Conservation (phyloP, 92 coral and sea anemone species). For the Muricea muricata region DNA sequence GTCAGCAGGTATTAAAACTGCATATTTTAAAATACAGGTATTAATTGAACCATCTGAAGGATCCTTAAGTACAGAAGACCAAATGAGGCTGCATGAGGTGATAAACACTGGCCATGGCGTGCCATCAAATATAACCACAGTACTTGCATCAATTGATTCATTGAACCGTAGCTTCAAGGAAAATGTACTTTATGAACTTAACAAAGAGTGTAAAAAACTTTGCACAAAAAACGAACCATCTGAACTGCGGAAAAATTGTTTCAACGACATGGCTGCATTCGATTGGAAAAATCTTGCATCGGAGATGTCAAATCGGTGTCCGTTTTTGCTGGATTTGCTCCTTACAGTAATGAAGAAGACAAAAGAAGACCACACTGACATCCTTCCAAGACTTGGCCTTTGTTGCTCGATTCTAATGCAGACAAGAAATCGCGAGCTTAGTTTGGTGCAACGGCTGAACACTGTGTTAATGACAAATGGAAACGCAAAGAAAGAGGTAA, state of each 20-base stretch:
- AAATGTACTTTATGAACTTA: constrained; percentile 15
- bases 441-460: constrained; percentile 52
- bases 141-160: neutral
- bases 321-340: constrained; percentile 30
- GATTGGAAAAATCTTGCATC: constrained; percentile 18
- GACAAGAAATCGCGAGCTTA: constrained; percentile 43
- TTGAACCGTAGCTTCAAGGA: neutral
- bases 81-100: neutral
- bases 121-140: neutral
- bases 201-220: constrained; percentile 27
- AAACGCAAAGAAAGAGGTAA: constrained; percentile 62
- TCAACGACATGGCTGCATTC: constrained; percentile 27
- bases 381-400: constrained; percentile 24
- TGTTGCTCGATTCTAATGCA: constrained; percentile 17
- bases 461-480: constrained; percentile 58
- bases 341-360: constrained; percentile 20
- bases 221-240: constrained; percentile 20
- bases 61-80: neutral
- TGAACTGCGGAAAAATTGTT: neutral
- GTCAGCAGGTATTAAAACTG: no score
- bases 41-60: neutral
- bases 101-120: constrained; percentile 25
- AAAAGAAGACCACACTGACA: constrained; percentile 14
- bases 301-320: constrained; percentile 39
- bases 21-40: neutral